These are phyloP conservation scores for Melanostoma scalare DNA, from an alignment of 2,888 invertebrate genomes.

Conservation along the genomic window DNA sequence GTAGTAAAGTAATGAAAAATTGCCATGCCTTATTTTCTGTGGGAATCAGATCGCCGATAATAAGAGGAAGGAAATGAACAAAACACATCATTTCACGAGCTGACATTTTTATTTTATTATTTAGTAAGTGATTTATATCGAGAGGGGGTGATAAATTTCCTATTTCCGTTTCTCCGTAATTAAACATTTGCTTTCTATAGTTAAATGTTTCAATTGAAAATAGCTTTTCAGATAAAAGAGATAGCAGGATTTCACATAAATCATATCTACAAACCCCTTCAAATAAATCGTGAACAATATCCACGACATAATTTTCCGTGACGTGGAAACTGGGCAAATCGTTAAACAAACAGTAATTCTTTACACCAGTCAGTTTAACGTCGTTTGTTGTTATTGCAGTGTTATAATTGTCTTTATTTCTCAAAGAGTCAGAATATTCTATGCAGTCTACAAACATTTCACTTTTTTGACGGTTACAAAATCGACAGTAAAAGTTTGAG, in stretches of 20 bases:
- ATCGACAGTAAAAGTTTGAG: slow-evolving; percentile 56
- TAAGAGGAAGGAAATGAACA: slow-evolving; percentile 50
- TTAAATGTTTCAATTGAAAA: slow-evolving; percentile 60
- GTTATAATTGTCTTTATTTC: slow-evolving; percentile 21
- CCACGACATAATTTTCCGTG: slow-evolving; percentile 57
- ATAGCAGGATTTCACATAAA: slow-evolving; percentile 46
- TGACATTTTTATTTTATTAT: slow-evolving; percentile 50
- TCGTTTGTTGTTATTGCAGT: slow-evolving; percentile 28
- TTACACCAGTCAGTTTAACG: slow-evolving; percentile 47
- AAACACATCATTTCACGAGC: slow-evolving; percentile 50
- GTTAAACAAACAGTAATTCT: slow-evolving; percentile 45
- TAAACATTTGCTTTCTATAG: slow-evolving; percentile 59
- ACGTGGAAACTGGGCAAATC: slow-evolving; percentile 51
- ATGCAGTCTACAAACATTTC: slow-evolving; percentile 19
- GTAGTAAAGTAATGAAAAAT: slow-evolving; percentile 3
- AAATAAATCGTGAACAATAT: slow-evolving; percentile 65
- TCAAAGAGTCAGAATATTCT: slow-evolving; percentile 17
- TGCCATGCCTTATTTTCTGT: slow-evolving; percentile 13
- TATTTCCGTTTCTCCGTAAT: slow-evolving; percentile 55
- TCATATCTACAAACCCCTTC: slow-evolving; percentile 66
- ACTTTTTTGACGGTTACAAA: slow-evolving; percentile 52
- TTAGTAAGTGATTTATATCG: slow-evolving; percentile 31
- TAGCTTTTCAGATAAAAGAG: slow-evolving; percentile 39
- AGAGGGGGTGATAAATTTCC: slow-evolving; percentile 59
- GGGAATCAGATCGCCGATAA: slow-evolving; percentile 41